Evolutionary conservation across 1,140 invertebrate species (phyloP).

Genomic region (Mesaphorura yosii): DNA sequence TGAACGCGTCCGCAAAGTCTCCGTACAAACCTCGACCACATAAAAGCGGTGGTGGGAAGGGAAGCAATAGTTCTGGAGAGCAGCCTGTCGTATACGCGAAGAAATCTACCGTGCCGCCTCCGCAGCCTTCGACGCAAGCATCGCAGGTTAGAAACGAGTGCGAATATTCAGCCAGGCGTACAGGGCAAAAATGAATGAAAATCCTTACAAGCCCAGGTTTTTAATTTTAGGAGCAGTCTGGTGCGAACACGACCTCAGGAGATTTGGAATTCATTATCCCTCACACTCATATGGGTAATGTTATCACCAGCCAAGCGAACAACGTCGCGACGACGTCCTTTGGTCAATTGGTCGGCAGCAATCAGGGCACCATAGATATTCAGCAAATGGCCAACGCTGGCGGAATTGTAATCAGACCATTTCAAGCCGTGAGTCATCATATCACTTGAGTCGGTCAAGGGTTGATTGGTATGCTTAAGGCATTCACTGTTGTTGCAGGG

Average conservation of each 20-base stretch:
- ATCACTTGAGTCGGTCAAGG: neutral
- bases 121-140: neutral
- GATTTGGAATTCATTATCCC: conserved; percentile 31
- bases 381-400: conserved; percentile 25
- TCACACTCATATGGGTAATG: conserved; percentile 15
- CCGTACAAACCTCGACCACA: conserved; percentile 42
- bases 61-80: conserved; percentile 14
- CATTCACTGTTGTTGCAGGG: conserved; percentile 13
- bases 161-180: too few species aligned
- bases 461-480: neutral
- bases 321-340: conserved; percentile 10
- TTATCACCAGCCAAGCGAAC: conserved; percentile 5
- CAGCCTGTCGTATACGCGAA: conserved; percentile 29
- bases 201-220: too few species aligned
- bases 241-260: conserved; percentile 12
- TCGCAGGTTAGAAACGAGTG: conserved; percentile 4
- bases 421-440: conserved; percentile 20
- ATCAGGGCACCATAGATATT: conserved; percentile 14
- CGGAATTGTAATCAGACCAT: conserved; percentile 26
- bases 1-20: conserved; percentile 42
- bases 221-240: conserved; percentile 15
- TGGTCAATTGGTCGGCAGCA: conserved; percentile 16
- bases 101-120: conserved; percentile 18
- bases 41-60: conserved; percentile 20
- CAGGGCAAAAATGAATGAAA: too few species aligned